Conservation (phyloP, 2,113 vertebrate genomes). For the Holacanthus passer region DNA sequence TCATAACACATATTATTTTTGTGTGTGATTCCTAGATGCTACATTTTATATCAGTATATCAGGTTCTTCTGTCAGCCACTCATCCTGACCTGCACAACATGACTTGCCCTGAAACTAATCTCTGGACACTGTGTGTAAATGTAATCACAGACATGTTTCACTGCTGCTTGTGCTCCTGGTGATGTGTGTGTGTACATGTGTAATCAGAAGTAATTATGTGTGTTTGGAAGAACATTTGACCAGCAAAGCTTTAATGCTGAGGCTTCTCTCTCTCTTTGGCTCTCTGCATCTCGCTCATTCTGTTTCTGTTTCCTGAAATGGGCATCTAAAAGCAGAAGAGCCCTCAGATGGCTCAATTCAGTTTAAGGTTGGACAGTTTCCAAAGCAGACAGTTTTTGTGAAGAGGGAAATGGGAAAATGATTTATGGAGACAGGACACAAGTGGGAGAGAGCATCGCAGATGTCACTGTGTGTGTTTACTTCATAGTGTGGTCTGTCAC, state of each 20-base stretch:
- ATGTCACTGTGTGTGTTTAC: slow-evolving; percentile 15
- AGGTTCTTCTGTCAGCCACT: not conserved
- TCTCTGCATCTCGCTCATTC: not conserved
- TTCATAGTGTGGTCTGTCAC: slow-evolving; percentile 35
- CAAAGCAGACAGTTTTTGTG: slow-evolving; percentile 14
- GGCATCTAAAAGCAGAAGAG: slow-evolving; percentile 23
- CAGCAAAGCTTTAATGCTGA: slow-evolving; percentile 9
- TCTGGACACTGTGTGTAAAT: not conserved
- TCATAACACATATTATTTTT: not conserved
- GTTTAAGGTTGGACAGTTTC: slow-evolving; percentile 15
- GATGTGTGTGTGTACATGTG: not conserved
- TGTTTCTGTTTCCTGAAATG: not conserved
- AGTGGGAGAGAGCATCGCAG: slow-evolving; percentile 4
- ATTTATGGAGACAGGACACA: slow-evolving; percentile 19
- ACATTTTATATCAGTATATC: not conserved
- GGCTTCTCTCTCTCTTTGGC: not conserved
- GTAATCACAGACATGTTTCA: not conserved
- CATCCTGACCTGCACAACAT: not conserved
- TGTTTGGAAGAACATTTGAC: slow-evolving; percentile 20
- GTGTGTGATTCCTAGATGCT: not conserved
- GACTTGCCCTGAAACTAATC: not conserved
- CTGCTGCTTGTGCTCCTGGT: not conserved
- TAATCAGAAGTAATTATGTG: not conserved
- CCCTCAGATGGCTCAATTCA: slow-evolving; percentile 11
- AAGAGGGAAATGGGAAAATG: slow-evolving; percentile 17